Conservation (phyloP, 2,113 vertebrate species). For the Lagopus muta region DNA sequence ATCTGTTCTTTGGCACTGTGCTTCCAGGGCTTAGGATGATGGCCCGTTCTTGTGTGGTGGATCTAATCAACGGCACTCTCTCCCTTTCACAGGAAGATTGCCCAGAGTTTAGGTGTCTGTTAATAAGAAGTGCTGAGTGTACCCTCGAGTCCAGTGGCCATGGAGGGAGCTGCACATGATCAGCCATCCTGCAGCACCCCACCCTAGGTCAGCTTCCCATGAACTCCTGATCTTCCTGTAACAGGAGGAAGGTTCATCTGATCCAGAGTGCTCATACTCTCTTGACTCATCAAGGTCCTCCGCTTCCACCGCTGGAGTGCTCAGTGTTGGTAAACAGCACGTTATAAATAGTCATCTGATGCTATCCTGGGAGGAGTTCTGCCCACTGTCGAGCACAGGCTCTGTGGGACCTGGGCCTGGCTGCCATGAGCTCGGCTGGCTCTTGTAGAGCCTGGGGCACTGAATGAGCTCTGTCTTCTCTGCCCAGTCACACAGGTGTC, state of each 20-base stretch:
- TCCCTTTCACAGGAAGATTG: background rate
- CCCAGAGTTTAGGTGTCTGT: background rate
- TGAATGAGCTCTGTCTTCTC: background rate
- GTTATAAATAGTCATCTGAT: conserved; percentile 50
- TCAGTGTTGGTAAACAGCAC: conserved; percentile 49
- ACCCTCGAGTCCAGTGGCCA: background rate
- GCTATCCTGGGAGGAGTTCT: conserved; percentile 8
- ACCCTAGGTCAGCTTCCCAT: background rate
- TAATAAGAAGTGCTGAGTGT: background rate
- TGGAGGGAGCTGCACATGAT: background rate
- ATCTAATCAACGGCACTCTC: background rate
- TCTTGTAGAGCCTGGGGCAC: accelerated
- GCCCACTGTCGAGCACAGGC: background rate
- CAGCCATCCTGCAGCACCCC: background rate
- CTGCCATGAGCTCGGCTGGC: background rate
- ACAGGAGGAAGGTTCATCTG: background rate
- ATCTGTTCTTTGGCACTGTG: background rate
- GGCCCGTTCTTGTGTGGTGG: background rate
- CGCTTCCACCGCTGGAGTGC: background rate
- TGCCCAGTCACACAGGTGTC: accelerated
- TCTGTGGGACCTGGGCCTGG: background rate
- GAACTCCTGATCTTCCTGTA: background rate
- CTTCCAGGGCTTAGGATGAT: background rate
- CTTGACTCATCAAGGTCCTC: background rate
- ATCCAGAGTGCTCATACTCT: background rate